Conservation (phyloP, 2,888 invertebrate species). For the Drosophila kanekoi region DNA sequence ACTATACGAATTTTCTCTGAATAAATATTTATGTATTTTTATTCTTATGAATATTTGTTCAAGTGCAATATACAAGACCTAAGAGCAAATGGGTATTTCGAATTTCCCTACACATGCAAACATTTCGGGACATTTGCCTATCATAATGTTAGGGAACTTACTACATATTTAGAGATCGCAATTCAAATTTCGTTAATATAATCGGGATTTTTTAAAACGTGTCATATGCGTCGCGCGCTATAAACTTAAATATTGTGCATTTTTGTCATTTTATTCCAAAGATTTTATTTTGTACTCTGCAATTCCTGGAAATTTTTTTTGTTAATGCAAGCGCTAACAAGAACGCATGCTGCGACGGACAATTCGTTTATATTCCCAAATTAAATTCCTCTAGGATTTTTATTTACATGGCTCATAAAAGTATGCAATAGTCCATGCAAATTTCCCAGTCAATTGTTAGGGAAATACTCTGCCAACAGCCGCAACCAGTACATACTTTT, state of each 20-base stretch:
- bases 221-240: too few relatives aligned
- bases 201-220: too few relatives aligned
- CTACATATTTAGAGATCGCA: too few relatives aligned
- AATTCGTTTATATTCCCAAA: neutral
- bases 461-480: neutral
- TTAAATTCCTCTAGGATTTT: neutral
- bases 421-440: conserved; percentile 33
- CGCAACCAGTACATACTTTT: conserved; percentile 36
- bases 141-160: neutral
- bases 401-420: conserved; percentile 10
- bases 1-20: too few relatives aligned
- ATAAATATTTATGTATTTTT: too few relatives aligned
- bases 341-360: too few relatives aligned
- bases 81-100: neutral
- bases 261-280: too few relatives aligned
- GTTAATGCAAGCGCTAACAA: too few relatives aligned
- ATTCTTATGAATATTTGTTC: neutral
- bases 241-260: too few relatives aligned
- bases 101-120: neutral
- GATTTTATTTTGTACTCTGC: too few relatives aligned
- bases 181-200: too few relatives aligned
- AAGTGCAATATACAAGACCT: neutral
- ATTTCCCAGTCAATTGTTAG: neutral
- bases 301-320: neutral
- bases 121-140: neutral